Percentiles rank a stretch among this genome's conserved stretches.
Conservation (phyloP, 2,113 vertebrate species). For the Pteronura brasiliensis region DNA sequence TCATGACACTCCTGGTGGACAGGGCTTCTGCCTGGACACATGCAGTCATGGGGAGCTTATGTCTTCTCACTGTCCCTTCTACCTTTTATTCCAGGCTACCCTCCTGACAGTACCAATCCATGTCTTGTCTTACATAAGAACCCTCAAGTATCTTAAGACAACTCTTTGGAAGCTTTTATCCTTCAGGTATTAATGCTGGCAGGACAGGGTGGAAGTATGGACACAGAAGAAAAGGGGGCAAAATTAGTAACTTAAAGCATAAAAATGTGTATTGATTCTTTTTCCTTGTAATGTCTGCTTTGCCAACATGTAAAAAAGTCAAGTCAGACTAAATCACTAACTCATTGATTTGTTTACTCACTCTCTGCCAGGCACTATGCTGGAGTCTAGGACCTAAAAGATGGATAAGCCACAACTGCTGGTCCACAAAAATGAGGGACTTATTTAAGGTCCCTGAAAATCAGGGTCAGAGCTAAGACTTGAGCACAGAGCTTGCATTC, state of each 20-base stretch:
- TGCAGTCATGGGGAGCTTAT: background rate
- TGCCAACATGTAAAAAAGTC: background rate
- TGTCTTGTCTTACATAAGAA: background rate
- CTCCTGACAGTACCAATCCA: background rate
- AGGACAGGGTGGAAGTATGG: background rate
- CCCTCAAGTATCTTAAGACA: background rate
- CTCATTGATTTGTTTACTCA: background rate
- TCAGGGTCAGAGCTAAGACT: background rate
- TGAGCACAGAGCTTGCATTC: background rate
- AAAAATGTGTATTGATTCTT: background rate
- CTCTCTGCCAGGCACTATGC: background rate
- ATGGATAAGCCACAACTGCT: background rate
- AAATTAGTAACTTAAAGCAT: background rate
- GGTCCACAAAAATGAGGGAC: background rate
- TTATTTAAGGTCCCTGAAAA: background rate
- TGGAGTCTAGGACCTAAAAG: background rate
- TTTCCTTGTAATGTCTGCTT: background rate
- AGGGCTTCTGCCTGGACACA: background rate
- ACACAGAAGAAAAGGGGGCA: background rate
- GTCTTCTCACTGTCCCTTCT: background rate
- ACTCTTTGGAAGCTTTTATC: background rate
- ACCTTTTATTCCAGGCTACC: background rate
- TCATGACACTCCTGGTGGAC: background rate
- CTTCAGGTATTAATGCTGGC: background rate
- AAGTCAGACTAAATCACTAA: background rate